Evolutionary conservation across 1,140 invertebrate species (phyloP), one percentile per base, ranked within the genome.

Genomic region (Meteorus sp.): DNA sequence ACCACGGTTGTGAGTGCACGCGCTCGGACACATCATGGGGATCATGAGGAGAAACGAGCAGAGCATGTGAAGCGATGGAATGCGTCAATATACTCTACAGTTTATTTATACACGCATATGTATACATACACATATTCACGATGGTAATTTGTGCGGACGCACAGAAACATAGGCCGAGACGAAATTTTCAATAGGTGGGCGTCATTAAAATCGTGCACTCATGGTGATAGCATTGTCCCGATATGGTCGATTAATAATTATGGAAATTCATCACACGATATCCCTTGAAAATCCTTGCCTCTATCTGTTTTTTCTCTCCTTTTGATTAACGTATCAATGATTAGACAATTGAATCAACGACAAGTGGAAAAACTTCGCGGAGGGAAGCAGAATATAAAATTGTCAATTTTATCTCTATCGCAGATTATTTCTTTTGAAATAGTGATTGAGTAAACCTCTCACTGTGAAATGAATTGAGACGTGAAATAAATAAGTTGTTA

Each of bases 181-280:
- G 57, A 45, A 53, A 56, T 31, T 57, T 58, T 33, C 51, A 43
- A 39, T 71, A 69, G 66, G 68, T 69, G 70, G 70, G 59, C 65
- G 65, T 60, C 58, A 66, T 41, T 33, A 67, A 68, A 71, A 67
- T 65, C 64, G 67, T 64, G 62, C 62, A 59, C 61, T 45, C 56
- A 35, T 56, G 35, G 65, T 72, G 71, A 73, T 71, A 67, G 72
- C 74, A 76, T 74, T 69, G 70, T 64, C 66, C 67, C 67, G 63
- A 66, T 67, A 70, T 29, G 62, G 64, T 59, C 70, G 74, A 74
- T 75, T 75, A 69, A 72, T 71, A 68, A 67, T 73, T 75, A 75
- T 73, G 66, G 70, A 70, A 77, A 77, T 77, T 75, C 75, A 75
- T 76, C 73, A 75, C 68, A n/a, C n/a, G n/a, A n/a, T n/a, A n/a